Base-by-base conservation (phyloP, 1,140 invertebrate species). In the Dryas iulia region DNA sequence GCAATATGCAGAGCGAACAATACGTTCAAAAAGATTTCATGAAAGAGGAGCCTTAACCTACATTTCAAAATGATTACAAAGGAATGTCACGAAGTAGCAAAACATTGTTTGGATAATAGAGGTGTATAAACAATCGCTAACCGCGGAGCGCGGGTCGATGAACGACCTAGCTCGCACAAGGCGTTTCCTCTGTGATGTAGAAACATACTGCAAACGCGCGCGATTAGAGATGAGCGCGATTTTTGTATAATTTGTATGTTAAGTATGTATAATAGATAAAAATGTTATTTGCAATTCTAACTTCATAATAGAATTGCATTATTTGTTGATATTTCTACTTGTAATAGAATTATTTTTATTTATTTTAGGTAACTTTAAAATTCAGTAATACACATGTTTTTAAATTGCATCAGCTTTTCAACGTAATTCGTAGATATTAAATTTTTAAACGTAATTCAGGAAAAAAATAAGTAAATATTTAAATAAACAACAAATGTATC, bases 81-180 rank as follows among this genome's bases (percentile, higher is more conserved):
- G 89, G 89, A 85, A 89, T 90, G 89, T 89, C 87, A 86, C 86
- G 86, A 87, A 86, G 80, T 78, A 81, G 85, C 80, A 78, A 81
- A 86, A 82, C 81, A 81, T 76, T 81, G 82, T 84, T 83, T 84
- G 80, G 86, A 87, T 89, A 86, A 91, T 89, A 74, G 77, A 69
- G 78, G 83, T 78, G 81, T 87, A 79, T 83, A 81, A 85, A 89
- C 86, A 87, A 85, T 85, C 75, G 78, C 68, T 61, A 78, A 73
- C 74, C 84, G 83, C 82, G 84, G 83, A 78, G 71, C 60, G 69
- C 78, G 83, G 88, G 86, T 90, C 88, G 87, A 82, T 77, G 88
- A 90, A 90, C 88, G 88, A 89, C 86, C 88, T 90, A 90, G 87
- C 86, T 68, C 75, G 75, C 76, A 69, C 66, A 74, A 74, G 75